A percentile compares a stretch with the other conserved stretches of the same genome.
phyloP scores from a whole-genome alignment of 37 sponge, comb jelly and placozoan genomes.

The Lycopodina hypogea region DNA sequence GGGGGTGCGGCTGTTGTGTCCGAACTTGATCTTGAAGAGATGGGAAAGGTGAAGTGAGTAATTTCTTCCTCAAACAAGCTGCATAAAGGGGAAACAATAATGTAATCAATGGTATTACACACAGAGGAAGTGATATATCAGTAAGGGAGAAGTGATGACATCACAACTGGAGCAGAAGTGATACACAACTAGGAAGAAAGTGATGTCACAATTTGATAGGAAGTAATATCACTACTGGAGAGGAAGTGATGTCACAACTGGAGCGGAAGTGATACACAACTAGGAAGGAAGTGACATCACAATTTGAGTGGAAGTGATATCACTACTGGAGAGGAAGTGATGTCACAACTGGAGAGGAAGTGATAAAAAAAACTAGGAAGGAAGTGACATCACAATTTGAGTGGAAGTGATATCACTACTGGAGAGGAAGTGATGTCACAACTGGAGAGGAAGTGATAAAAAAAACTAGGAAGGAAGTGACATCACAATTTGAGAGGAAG shows the following conservation, averaged over 20 bases:
- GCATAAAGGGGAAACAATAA: not conserved
- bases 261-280: not conserved
- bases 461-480: too few species aligned
- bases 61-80: slow-evolving; percentile 66
- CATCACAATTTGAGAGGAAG: too few species aligned
- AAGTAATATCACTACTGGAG: too few species aligned
- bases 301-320: not conserved
- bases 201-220: not conserved
- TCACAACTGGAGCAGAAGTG: too few species aligned
- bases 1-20: too few species aligned
- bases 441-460: too few species aligned
- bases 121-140: not conserved
- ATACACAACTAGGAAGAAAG: not conserved
- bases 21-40: too few species aligned
- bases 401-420: not conserved
- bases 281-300: not conserved
- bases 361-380: too few species aligned
- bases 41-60: slow-evolving; percentile 14
- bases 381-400: not conserved
- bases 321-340: too few species aligned
- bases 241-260: too few species aligned
- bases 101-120: too few species aligned
- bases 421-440: not conserved
- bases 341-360: not conserved
- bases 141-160: too few species aligned